phyloP scores from a whole-genome alignment of 1,140 invertebrate genomes.

The Platorchestia sp. region DNA sequence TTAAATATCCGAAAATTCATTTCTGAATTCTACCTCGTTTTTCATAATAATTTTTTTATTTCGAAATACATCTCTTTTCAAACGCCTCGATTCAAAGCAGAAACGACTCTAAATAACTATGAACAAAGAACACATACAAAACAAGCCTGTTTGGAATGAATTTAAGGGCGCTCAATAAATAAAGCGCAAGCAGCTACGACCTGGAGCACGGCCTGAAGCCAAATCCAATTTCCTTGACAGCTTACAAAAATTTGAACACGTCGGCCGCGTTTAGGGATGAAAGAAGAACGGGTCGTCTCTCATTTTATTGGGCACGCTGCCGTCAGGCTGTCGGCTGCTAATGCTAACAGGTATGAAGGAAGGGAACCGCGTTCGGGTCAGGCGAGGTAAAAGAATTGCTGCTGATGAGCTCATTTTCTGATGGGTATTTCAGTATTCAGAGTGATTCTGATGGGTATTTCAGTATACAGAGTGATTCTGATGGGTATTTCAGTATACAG shows the following conservation, averaged over 20 bases:
- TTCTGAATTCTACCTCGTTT: no score
- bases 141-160: not conserved
- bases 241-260: constrained; percentile 1
- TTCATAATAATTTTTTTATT: no score
- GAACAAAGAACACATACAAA: no score
- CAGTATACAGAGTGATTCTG: no score
- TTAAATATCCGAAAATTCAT: no score
- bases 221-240: not conserved
- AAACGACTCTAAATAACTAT: no score
- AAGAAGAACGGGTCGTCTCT: not conserved
- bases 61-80: no score
- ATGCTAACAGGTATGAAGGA: not conserved
- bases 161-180: not conserved
- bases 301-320: not conserved
- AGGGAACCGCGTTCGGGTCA: not conserved
- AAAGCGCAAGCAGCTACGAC: not conserved
- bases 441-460: not conserved
- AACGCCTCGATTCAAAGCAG: no score
- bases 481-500: not conserved
- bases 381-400: not conserved
- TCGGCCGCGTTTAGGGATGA: not conserved
- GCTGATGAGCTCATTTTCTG: not conserved
- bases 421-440: not conserved
- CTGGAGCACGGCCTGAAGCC: not conserved
- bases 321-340: not conserved